phyloP scores from a whole-genome alignment of 2,797 vertebrate species.

The Sarcophilus harrisii region DNA sequence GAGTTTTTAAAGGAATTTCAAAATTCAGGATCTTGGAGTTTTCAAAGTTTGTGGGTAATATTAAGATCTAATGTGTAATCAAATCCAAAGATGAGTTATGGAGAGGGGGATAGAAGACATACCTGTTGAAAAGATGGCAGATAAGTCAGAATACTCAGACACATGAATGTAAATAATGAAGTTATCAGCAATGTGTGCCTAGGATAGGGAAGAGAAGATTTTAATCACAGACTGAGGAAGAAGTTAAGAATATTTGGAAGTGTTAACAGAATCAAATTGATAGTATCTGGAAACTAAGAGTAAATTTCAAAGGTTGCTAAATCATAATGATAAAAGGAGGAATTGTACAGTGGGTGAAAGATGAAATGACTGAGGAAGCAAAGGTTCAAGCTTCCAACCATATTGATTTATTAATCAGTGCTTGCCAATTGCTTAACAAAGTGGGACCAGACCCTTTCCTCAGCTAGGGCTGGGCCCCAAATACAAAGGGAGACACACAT shows the following conservation, averaged over 20 bases:
- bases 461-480: neutral
- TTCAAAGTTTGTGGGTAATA: neutral
- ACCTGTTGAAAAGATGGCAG: neutral
- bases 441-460: neutral
- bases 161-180: neutral
- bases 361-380: neutral
- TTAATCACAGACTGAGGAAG: neutral
- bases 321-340: neutral
- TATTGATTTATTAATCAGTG: neutral
- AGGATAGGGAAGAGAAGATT: neutral
- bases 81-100: neutral
- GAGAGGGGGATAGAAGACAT: neutral
- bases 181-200: neutral
- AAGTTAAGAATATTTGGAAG: neutral
- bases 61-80: neutral
- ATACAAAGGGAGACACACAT: neutral
- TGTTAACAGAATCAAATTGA: neutral
- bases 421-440: neutral
- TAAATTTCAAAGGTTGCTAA: neutral
- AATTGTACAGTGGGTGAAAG: neutral
- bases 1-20: neutral
- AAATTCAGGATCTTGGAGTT: neutral
- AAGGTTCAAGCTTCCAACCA: neutral
- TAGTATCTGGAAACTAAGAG: neutral
- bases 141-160: neutral